phyloP scores from a whole-genome alignment of 2,113 vertebrate species.

The Neotoma lepida region DNA sequence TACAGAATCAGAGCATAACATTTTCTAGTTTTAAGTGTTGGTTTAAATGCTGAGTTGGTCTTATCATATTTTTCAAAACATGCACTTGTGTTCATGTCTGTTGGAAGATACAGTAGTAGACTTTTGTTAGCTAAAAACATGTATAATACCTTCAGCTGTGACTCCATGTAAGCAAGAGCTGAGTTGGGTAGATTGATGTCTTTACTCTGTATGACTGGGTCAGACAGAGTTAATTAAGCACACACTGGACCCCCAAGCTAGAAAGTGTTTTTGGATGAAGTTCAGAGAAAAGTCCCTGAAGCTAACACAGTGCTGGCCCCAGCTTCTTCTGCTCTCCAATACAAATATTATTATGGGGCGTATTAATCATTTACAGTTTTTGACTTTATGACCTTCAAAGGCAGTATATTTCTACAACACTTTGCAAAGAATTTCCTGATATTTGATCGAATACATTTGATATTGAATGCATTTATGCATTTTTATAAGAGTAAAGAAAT shows the following conservation, averaged over 20 bases:
- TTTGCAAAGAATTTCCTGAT: slow-evolving; percentile 51
- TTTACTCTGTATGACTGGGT: slow-evolving; percentile 58
- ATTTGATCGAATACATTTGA: slow-evolving; percentile 55
- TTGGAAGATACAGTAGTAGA: not conserved
- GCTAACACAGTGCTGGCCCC: slow-evolving; percentile 59
- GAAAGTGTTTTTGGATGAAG: slow-evolving; percentile 74
- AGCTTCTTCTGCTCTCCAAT: slow-evolving; percentile 67
- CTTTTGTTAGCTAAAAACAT: slow-evolving; percentile 27
- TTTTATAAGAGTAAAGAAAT: slow-evolving; percentile 14
- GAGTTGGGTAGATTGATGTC: slow-evolving; percentile 59
- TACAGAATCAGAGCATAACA: not conserved
- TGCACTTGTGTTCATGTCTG: not conserved
- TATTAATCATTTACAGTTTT: slow-evolving; percentile 74
- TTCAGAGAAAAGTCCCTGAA: slow-evolving; percentile 77
- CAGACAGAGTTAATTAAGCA: slow-evolving; percentile 75
- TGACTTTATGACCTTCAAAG: slow-evolving; percentile 67
- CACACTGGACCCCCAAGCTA: slow-evolving; percentile 55
- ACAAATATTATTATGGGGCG: slow-evolving; percentile 79
- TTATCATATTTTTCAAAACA: not conserved
- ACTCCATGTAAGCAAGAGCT: slow-evolving; percentile 12
- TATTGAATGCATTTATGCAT: slow-evolving; percentile 41
- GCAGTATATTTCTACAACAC: slow-evolving; percentile 59
- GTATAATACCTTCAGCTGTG: slow-evolving; percentile 43
- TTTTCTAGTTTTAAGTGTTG: not conserved
- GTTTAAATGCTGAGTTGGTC: not conserved